Percentiles rank a stretch among this genome's conserved stretches.
Conservation (phyloP, 2,113 vertebrate species). For the Trematomus loennbergii region DNA sequence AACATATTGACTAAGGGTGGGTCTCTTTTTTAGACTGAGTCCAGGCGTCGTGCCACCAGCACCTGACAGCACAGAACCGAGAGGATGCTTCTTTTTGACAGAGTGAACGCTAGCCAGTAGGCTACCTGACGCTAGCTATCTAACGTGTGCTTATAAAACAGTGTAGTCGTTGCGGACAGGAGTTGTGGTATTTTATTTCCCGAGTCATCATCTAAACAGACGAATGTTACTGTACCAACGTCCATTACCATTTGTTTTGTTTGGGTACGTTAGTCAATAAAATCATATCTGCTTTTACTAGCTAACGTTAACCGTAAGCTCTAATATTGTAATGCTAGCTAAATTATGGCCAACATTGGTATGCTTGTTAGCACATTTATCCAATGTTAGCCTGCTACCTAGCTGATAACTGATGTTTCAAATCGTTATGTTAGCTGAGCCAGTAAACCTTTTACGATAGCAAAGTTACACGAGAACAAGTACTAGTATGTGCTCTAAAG, state of each 20-base stretch:
- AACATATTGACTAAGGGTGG: not conserved
- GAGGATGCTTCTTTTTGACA: constrained; percentile 70
- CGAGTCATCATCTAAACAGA: accelerated
- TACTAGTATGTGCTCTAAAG: not conserved
- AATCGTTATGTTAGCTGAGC: not conserved
- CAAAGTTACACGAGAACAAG: not conserved
- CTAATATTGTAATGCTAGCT: constrained; percentile 59
- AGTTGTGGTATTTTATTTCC: not conserved
- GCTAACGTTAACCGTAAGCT: constrained; percentile 61
- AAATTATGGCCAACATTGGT: constrained; percentile 46
- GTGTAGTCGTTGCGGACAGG: not conserved
- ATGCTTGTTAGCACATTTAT: constrained; percentile 42
- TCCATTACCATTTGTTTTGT: not conserved
- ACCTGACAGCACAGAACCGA: constrained; percentile 54
- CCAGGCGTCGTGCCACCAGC: constrained; percentile 49
- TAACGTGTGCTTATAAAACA: not conserved
- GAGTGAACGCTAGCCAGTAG: constrained; percentile 53
- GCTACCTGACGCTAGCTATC: constrained; percentile 32
- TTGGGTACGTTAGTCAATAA: not conserved
- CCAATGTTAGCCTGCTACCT: constrained; percentile 13
- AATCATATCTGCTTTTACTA: constrained; percentile 20
- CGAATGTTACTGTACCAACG: accelerated
- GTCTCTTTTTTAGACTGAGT: not conserved
- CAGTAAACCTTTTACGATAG: not conserved
- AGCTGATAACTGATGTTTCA: constrained; percentile 1